These are phyloP conservation scores for Luehdorfia chinensis DNA, from an alignment of 1,140 invertebrate genomes.

Conservation along the genomic window DNA sequence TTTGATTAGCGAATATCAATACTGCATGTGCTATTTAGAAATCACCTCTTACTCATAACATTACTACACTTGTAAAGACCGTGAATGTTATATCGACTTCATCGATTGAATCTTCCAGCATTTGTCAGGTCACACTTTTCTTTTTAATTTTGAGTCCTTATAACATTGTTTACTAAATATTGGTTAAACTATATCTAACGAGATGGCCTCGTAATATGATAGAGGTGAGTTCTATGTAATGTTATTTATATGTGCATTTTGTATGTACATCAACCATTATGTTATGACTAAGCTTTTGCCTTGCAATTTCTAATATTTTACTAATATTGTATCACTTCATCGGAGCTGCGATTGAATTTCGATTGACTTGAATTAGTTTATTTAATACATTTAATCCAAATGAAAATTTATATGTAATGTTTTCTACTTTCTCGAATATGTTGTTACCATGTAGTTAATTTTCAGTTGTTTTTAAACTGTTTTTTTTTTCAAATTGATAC, in stretches of 20 bases:
- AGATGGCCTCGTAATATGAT: conserved; percentile 30
- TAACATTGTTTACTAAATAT: conserved; percentile 18
- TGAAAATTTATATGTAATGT: no score
- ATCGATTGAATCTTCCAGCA: conserved; percentile 67
- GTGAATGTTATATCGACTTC: conserved; percentile 53
- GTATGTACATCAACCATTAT: conserved; percentile 10
- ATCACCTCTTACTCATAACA: conserved; percentile 62
- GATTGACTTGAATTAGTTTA: no score
- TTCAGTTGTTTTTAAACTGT: no score
- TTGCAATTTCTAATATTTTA: conserved; percentile 29
- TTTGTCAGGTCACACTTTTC: conserved; percentile 59
- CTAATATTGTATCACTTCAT: conserved; percentile 2
- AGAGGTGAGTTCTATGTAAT: conserved; percentile 67
- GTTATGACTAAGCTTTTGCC: conserved; percentile 33
- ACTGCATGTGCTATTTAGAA: conserved; percentile 62
- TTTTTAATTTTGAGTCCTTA: conserved; percentile 33
- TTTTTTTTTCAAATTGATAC: no score
- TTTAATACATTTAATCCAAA: no score
- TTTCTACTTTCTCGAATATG: no score
- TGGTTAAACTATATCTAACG: conserved; percentile 27
- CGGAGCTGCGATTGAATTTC: no score
- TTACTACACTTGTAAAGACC: conserved; percentile 50
- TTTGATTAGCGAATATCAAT: conserved; percentile 45
- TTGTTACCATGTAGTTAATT: no score
- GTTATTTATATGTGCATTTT: conserved; percentile 17